A percentile compares a stretch with the other conserved stretches of the same genome.
These are phyloP conservation scores for Phortica magna DNA, from an alignment of 2,888 invertebrate species.

Conservation along the genomic window DNA sequence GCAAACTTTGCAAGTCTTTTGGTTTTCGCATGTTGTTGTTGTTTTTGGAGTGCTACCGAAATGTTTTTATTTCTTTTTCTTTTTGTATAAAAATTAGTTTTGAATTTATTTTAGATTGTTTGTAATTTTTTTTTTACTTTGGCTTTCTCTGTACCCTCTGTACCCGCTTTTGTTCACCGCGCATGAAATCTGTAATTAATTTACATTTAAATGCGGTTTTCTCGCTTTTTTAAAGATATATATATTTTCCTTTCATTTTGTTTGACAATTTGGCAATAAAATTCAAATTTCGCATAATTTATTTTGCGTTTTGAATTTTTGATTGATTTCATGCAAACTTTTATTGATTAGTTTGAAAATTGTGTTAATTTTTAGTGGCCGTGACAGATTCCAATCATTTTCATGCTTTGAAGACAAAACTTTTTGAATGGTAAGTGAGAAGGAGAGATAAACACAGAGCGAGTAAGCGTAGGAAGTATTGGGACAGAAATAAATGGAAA, in stretches of 20 bases:
- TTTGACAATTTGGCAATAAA: constrained; percentile 53
- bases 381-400: no score
- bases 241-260: constrained; percentile 26
- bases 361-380: not conserved
- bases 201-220: constrained; percentile 56
- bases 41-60: not conserved
- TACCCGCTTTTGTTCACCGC: no score
- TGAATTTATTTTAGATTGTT: not conserved
- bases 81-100: constrained; percentile 25
- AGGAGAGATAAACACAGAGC: no score
- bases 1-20: constrained; percentile 38
- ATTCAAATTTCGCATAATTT: constrained; percentile 70
- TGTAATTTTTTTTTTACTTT: no score
- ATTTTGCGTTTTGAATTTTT: constrained; percentile 50
- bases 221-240: constrained; percentile 47
- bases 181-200: constrained; percentile 66
- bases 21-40: not conserved
- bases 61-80: constrained; percentile 40
- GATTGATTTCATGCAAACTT: not conserved
- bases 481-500: no score
- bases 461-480: no score
- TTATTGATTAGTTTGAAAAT: not conserved
- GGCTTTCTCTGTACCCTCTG: no score
- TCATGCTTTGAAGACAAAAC: no score
- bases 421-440: no score